Conservation (phyloP, 2,113 vertebrate genomes). For the Amazona vittata region DNA sequence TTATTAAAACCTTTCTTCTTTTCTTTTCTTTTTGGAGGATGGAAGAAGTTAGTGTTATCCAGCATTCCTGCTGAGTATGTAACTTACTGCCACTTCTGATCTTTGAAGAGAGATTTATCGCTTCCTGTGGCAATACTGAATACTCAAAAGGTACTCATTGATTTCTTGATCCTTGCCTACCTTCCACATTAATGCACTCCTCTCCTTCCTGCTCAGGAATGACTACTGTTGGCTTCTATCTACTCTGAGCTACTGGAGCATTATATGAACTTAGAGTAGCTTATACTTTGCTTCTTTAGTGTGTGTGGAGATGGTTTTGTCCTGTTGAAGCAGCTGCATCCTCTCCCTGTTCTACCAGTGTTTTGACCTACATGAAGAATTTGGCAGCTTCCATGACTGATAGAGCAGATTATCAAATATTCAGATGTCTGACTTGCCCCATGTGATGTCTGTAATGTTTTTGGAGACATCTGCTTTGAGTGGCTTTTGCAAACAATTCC, state of each 20-base stretch:
- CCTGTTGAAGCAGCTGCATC: slow-evolving; percentile 1
- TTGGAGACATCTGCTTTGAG: background rate
- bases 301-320: background rate
- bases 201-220: background rate
- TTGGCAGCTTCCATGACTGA: background rate
- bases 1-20: slow-evolving; percentile 33
- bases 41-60: slow-evolving; percentile 49
- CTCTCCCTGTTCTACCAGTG: background rate
- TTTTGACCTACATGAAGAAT: background rate
- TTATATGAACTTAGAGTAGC: background rate
- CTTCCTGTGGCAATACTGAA: slow-evolving; percentile 37
- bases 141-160: slow-evolving; percentile 37
- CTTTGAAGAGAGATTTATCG: slow-evolving; percentile 41
- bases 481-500: background rate
- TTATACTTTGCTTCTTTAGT: background rate
- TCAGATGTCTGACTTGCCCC: background rate
- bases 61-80: slow-evolving; percentile 29
- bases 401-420: background rate
- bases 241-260: background rate
- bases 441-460: background rate
- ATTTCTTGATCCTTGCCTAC: slow-evolving; percentile 26
- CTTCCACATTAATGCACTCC: background rate
- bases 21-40: slow-evolving; percentile 58
- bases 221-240: background rate
- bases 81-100: slow-evolving; percentile 26